Percentiles rank a stretch among this genome's conserved stretches.
phyloP scores from a whole-genome alignment of 2,888 invertebrate species.

The Lasioglossum leucozonium region DNA sequence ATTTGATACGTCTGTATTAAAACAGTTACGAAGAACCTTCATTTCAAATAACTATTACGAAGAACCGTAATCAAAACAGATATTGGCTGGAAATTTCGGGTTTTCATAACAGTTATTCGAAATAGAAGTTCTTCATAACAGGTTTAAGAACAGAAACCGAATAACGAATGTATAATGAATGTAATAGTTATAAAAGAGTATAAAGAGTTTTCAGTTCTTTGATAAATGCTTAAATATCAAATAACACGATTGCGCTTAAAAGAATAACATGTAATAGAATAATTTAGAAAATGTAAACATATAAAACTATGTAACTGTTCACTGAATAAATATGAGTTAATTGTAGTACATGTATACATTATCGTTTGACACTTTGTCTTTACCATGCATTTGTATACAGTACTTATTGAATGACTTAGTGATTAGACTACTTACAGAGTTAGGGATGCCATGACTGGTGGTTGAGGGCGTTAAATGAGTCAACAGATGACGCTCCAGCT shows the following conservation, averaged over 20 bases:
- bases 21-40: neutral
- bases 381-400: conserved; percentile 57
- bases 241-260: neutral
- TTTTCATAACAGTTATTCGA: neutral
- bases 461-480: conserved; percentile 83
- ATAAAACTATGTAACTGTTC: conserved; percentile 25
- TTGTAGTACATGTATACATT: conserved; percentile 27
- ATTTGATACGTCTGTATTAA: neutral
- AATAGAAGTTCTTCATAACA: neutral
- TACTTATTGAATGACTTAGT: conserved; percentile 64
- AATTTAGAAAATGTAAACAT: conserved; percentile 5
- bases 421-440: conserved; percentile 84
- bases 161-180: too few species aligned
- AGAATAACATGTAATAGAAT: neutral
- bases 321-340: conserved; percentile 32
- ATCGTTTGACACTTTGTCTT: conserved; percentile 17
- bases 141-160: too few species aligned
- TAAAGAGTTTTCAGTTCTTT: neutral
- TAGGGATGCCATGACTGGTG: conserved; percentile 83
- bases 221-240: neutral
- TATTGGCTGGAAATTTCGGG: neutral
- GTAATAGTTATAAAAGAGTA: neutral
- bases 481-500: conserved; percentile 83
- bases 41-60: neutral
- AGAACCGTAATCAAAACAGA: too few species aligned